Conservation (phyloP, 2,797 vertebrate species). For the Clarias pachynema region DNA sequence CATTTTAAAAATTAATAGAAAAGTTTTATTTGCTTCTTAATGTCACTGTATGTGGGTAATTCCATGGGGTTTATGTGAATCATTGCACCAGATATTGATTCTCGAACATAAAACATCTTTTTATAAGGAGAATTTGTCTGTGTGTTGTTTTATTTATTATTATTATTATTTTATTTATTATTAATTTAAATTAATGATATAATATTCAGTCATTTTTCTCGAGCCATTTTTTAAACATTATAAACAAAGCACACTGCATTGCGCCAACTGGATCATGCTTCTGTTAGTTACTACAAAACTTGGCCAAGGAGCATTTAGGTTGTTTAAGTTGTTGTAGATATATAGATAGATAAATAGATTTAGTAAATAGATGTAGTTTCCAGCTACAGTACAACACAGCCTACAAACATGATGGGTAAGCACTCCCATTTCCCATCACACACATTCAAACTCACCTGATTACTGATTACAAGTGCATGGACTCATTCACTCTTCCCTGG, state of each 20-base stretch:
- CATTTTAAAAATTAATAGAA: not conserved
- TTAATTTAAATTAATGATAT: not conserved
- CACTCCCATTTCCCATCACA: no score
- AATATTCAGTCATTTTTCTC: not conserved
- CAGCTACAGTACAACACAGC: no score
- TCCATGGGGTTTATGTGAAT: not conserved
- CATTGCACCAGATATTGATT: not conserved
- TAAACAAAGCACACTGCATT: not conserved
- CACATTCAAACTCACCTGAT: no score
- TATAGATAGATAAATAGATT: not conserved
- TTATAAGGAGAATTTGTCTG: not conserved
- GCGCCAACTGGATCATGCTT: not conserved
- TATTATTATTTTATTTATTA: no score
- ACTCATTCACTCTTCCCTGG: no score
- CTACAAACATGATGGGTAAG: no score
- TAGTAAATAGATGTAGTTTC: no score
- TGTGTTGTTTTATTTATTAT: no score
- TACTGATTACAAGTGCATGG: no score
- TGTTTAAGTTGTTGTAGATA: not conserved
- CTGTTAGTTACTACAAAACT: not conserved
- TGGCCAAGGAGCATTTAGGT: not conserved
- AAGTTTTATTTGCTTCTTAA: not conserved
- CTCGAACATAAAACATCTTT: not conserved
- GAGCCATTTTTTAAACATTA: not conserved
- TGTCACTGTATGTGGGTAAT: not conserved